phyloP scores from a whole-genome alignment of 2,797 vertebrate species.

The Halcyon leucocephala region DNA sequence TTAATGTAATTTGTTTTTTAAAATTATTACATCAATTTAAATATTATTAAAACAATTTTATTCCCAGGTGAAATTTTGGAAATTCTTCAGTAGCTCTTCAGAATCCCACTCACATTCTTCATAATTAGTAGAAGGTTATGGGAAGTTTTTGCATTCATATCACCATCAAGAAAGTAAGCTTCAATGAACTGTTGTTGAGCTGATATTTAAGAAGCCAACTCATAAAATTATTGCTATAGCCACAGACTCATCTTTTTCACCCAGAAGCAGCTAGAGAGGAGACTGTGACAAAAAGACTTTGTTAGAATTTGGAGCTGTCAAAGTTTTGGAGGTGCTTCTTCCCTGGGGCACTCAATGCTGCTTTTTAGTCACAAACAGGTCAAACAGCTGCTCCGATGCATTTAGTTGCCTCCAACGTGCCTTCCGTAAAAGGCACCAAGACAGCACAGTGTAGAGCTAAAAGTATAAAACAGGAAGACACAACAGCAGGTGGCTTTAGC shows the following conservation, averaged over 20 bases:
- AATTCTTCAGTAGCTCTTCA: background rate
- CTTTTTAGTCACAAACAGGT: background rate
- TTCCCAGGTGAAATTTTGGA: background rate
- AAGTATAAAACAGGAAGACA: slow-evolving; percentile 55
- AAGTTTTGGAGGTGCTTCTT: background rate
- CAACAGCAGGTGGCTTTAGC: slow-evolving; percentile 58
- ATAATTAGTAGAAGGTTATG: background rate
- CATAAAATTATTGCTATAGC: background rate
- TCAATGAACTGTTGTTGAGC: background rate
- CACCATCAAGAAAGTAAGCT: background rate
- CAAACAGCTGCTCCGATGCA: slow-evolving; percentile 1
- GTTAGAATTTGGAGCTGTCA: background rate
- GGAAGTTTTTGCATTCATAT: slow-evolving; percentile 6
- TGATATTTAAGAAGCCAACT: slow-evolving; percentile 12
- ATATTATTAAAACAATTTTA: too few species aligned
- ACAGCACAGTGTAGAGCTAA: slow-evolving; percentile 13
- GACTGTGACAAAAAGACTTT: background rate
- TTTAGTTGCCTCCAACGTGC: background rate
- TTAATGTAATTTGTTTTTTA: background rate
- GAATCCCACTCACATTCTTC: background rate
- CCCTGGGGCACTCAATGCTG: background rate
- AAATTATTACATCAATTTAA: too few species aligned
- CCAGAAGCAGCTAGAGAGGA: background rate
- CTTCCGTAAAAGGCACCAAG: background rate
- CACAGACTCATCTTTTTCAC: background rate